Evolutionary conservation across 1,140 invertebrate species (phyloP), one percentile per base, ranked within the genome.

Genomic region (Muscidifurax raptorellus): DNA sequence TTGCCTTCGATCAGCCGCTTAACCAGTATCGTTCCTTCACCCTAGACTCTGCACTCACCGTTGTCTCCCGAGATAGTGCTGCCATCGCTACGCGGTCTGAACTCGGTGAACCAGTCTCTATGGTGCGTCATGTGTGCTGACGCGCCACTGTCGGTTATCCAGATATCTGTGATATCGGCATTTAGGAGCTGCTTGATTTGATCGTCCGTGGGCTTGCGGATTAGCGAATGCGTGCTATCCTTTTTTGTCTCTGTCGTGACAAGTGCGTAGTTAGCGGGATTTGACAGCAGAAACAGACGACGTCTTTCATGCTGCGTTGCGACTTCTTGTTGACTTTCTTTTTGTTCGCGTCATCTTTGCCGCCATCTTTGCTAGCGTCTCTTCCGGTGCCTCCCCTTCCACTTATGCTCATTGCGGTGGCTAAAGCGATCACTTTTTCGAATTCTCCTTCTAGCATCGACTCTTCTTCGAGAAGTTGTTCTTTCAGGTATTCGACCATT

Each of bases 21-120:
- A 44, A 87, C 77, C 18, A 47, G 30, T 27, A 87, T 83, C 13
- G 64, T 80, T 36, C 85, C 85, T 67, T 82, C 81, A 44, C 85
- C 83, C 67, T 44, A n/a, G 28, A 86, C 81, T 74, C 32, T 12
- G 30, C 82, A 71, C 59, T 52, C 52, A 36, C 69, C 36, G 69
- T 85, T 85, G 66, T 86, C 80, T 76, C 78, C 86, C 13, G 67
- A 71, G 66, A 67, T 22, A n/a, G 66, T n/a, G 25, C 66, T 67
- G n/a, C n/a, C n/a, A n/a, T n/a, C n/a, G n/a, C n/a, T n/a, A n/a
- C n/a, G n/a, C n/a, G n/a, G n/a, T n/a, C n/a, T n/a, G n/a, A n/a
- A n/a, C n/a, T n/a, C n/a, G n/a, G n/a, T n/a, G n/a, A n/a, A n/a
- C n/a, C n/a, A n/a, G 15, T 67, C 66, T n/a, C 66, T 67, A 6